Evolutionary conservation across 2,797 vertebrate species (phyloP).

Genomic region (Erpetoichthys calabaricus): DNA sequence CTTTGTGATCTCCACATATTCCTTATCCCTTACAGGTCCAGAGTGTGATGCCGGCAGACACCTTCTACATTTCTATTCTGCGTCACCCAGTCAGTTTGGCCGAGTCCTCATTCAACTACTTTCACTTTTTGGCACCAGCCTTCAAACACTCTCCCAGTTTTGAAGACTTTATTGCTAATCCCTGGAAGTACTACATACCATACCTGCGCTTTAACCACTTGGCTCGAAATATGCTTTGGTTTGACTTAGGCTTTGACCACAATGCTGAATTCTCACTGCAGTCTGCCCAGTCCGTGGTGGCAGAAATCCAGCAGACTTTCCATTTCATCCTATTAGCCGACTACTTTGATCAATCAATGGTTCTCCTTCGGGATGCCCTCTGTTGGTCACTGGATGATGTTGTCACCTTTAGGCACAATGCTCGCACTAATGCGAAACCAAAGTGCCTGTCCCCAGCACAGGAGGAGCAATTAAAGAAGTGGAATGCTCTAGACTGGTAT

Average conservation of each 20-base stretch:
- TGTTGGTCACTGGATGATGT: conserved; percentile 77
- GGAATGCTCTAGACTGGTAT: conserved; percentile 78
- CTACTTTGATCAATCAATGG: conserved; percentile 82
- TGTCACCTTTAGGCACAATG: conserved; percentile 72
- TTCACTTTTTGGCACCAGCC: conserved; percentile 65
- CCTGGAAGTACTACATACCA: conserved; percentile 51
- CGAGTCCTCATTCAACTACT: conserved; percentile 80
- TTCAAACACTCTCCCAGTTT: conserved; percentile 39
- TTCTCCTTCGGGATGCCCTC: conserved; percentile 69
- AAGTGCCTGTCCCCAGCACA: conserved; percentile 38
- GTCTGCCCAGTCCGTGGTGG: too few species aligned
- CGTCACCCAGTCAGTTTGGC: conserved; percentile 69
- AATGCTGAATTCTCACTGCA: too few species aligned
- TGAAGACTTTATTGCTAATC: conserved; percentile 41
- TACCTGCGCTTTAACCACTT: conserved; percentile 51
- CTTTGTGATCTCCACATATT: too few species aligned
- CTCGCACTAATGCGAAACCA: conserved; percentile 35
- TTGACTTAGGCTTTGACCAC: conserved; percentile 79
- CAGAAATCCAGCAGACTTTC: conserved; percentile 51
- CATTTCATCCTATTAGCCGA: conserved; percentile 51
- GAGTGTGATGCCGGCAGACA: conserved; percentile 75
- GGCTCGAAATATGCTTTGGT: conserved; percentile 75
- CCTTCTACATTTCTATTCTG: conserved; percentile 84
- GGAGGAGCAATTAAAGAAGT: conserved; percentile 52
- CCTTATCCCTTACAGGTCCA: too few species aligned